These are phyloP conservation scores for Phthorimaea operculella DNA, from an alignment of 1,140 invertebrate species.

Conservation along the genomic window DNA sequence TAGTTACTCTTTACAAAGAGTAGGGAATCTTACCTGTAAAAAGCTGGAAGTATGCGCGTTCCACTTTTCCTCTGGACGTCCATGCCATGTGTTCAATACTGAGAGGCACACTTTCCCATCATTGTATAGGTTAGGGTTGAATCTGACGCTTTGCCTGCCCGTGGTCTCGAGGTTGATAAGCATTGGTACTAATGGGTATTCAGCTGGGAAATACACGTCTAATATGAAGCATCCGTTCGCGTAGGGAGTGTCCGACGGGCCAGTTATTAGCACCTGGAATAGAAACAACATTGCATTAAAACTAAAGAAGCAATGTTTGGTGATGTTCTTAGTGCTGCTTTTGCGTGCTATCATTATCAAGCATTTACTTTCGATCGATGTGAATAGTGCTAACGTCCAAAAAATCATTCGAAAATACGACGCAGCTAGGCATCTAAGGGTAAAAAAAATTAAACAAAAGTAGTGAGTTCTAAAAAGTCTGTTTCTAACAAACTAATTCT, in stretches of 20 bases:
- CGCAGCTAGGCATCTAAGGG: too few relatives aligned
- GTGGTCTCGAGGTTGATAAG: constrained; percentile 95
- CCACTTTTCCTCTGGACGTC: constrained; percentile 98
- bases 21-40: constrained; percentile 82
- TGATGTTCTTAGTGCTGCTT: too few relatives aligned
- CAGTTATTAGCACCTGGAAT: constrained; percentile 89
- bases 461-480: too few relatives aligned
- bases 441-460: too few relatives aligned
- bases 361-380: too few relatives aligned
- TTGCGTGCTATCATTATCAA: too few relatives aligned
- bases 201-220: constrained; percentile 91
- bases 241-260: constrained; percentile 89
- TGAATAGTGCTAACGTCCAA: too few relatives aligned
- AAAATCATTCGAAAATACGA: too few relatives aligned
- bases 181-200: constrained; percentile 86
- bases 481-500: too few relatives aligned
- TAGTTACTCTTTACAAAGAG: too few relatives aligned
- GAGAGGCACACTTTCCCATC: constrained; percentile 97
- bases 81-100: constrained; percentile 97
- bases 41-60: constrained; percentile 97
- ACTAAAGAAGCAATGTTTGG: too few relatives aligned
- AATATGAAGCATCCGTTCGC: constrained; percentile 91
- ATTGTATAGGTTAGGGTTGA: constrained; percentile 98
- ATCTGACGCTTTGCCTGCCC: constrained; percentile 91
- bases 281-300: too few relatives aligned